Evolutionary conservation across 2,888 invertebrate species (phyloP).

Genomic region (Tillus elongatus): DNA sequence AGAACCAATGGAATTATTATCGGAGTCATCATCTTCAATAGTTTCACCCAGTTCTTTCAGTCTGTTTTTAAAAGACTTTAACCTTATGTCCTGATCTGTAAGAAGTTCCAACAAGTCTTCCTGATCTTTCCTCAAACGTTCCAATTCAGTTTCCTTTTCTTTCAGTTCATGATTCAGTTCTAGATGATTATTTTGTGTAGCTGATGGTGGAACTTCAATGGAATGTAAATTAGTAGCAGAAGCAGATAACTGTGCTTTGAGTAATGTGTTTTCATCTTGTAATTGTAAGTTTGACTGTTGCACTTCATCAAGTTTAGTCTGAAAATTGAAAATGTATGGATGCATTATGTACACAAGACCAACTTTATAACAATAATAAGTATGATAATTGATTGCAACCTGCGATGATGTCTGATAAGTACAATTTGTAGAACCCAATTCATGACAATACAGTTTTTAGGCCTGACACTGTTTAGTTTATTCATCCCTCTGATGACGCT

Average conservation of each 20-base stretch:
- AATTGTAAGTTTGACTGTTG: conserved; percentile 63
- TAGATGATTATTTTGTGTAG: conserved; percentile 7
- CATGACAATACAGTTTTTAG: too few species aligned
- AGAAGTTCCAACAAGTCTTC: conserved; percentile 85
- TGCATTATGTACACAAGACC: too few species aligned
- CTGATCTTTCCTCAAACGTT: conserved; percentile 73
- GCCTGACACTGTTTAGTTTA: too few species aligned
- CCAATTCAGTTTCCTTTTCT: conserved; percentile 47
- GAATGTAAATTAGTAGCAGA: conserved; percentile 24
- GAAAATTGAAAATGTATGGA: conserved; percentile 31
- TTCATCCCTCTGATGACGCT: too few species aligned
- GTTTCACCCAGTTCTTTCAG: conserved; percentile 37
- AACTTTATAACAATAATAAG: too few species aligned
- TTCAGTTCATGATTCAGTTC: conserved; percentile 32
- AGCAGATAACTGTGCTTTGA: conserved; percentile 63
- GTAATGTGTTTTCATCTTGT: conserved; percentile 76
- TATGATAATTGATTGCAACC: too few species aligned
- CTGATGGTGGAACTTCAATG: conserved; percentile 13
- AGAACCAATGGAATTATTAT: conserved; percentile 34
- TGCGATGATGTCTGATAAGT: too few species aligned
- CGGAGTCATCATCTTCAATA: conserved; percentile 36
- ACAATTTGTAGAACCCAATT: too few species aligned
- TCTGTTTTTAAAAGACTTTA: conserved; percentile 34
- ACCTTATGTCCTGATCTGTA: conserved; percentile 68
- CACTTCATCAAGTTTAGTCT: conserved; percentile 56